Base-by-base conservation (phyloP, 1,140 invertebrate species). In the Pollicipes pollicipes region DNA sequence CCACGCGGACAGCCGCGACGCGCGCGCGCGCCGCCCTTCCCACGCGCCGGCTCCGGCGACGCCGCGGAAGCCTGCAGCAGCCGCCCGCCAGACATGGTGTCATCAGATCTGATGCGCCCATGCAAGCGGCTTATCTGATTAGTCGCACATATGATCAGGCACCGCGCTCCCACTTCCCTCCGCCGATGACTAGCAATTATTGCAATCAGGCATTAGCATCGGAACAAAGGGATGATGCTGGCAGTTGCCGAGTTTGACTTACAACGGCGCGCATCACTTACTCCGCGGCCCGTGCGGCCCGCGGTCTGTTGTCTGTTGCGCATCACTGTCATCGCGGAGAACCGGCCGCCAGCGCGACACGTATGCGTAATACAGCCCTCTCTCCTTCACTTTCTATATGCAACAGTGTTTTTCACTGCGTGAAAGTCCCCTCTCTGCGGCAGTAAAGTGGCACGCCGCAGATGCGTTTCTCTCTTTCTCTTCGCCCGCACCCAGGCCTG, bases 331-430 rank as follows among this genome's bases (percentile, higher is more conserved):
- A n/a, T n/a, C n/a, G 6, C 45, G 13, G 13, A 58, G 45, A 21
- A 10, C 45, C 13, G 45, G 45, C 24, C 45, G 24, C 6, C 45
- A 58, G 45, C n/a, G 45, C 24, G 45, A 58, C 45, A 21, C 8
- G 13, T 10, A 24, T 58, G 45, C 45, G 45, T 58, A 58, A 58
- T 21, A 58, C 45, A 24, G 45, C 45, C 45, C 45, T 58, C 45
- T 58, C 45, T 58, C 45, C n/a, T 58, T 58, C 45, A 58, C 45
- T 58, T 58, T 58, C 45, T 58, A 58, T 58, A 58, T 58, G 45
- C 45, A 58, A 58, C 45, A 58, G 45, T 58, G 45, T 58, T 58
- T 58, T 58, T 58, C 45, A 58, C 45, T 21, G 45, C 45, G 45
- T 58, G 45, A 58, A 58, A 58, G 45, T 58, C 45, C 45, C 32